These are phyloP conservation scores for Heliangelus exortis DNA, from an alignment of 2,797 vertebrate species.

Conservation along the genomic window DNA sequence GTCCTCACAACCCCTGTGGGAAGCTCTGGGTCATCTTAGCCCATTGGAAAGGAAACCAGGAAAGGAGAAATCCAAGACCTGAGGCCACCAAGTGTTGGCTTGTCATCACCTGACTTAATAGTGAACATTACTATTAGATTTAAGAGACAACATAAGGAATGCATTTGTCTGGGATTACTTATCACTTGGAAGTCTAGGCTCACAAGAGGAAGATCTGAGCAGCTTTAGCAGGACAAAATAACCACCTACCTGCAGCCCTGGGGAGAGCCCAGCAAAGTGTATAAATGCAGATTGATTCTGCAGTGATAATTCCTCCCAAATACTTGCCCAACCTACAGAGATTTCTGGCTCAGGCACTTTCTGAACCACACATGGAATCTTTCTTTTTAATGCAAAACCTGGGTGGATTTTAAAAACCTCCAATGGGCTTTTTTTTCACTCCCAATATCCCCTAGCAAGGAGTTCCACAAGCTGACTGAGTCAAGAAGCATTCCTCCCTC, in stretches of 20 bases:
- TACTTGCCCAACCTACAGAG: background rate
- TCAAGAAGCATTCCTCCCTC: background rate
- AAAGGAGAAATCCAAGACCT: background rate
- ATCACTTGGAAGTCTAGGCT: constrained; percentile 37
- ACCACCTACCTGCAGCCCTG: background rate
- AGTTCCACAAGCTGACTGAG: background rate
- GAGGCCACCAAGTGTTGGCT: background rate
- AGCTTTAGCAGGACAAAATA: constrained; percentile 52
- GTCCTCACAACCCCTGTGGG: background rate
- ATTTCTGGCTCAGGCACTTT: constrained; percentile 40
- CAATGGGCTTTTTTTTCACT: constrained; percentile 28
- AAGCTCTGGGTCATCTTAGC: background rate
- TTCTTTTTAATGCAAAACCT: constrained; percentile 50
- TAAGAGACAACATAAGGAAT: constrained; percentile 59
- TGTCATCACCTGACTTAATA: constrained; percentile 63
- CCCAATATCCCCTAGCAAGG: background rate
- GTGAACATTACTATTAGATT: constrained; percentile 39
- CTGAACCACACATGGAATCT: constrained; percentile 33
- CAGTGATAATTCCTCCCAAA: background rate
- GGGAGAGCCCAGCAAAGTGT: background rate
- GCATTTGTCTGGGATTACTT: constrained; percentile 64
- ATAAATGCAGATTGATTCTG: constrained; percentile 15
- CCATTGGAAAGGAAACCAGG: background rate
- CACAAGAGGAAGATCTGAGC: background rate
- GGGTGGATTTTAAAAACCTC: constrained; percentile 41